Evolutionary conservation across 2,113 vertebrate genomes (phyloP).

Genomic region (Smithornis capensis): DNA sequence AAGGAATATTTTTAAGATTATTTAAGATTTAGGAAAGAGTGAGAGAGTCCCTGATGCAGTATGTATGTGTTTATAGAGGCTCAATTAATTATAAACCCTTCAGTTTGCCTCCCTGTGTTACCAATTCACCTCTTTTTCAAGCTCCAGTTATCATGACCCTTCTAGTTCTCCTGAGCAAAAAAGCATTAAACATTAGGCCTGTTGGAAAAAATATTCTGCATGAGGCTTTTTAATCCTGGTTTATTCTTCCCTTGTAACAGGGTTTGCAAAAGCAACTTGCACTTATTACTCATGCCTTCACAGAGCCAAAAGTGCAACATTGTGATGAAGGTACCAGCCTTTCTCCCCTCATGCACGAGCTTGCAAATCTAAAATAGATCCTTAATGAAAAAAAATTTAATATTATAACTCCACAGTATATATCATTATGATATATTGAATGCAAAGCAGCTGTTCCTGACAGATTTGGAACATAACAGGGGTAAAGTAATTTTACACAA

Average conservation of each 20-base stretch:
- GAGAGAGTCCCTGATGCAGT: neutral
- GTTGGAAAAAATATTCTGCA: neutral
- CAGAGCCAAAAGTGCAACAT: neutral
- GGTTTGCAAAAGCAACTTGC: neutral
- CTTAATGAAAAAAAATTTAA: neutral
- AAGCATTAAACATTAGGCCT: neutral
- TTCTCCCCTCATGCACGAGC: neutral
- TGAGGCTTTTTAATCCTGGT: neutral
- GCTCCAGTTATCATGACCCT: neutral
- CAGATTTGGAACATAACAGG: conserved; percentile 48
- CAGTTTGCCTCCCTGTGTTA: neutral
- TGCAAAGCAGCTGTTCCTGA: conserved; percentile 55
- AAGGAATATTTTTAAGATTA: neutral
- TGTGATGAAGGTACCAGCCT: neutral
- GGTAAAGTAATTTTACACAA: conserved; percentile 43
- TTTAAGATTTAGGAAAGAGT: neutral
- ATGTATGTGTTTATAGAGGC: neutral
- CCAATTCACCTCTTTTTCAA: neutral
- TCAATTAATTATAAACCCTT: neutral
- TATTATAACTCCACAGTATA: neutral
- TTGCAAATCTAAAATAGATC: neutral
- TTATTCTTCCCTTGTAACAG: neutral
- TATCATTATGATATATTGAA: neutral
- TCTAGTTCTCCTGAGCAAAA: neutral
- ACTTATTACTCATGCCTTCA: neutral